Conservation (phyloP, 2,888 invertebrate genomes). For the Watsonalla cultraria region DNA sequence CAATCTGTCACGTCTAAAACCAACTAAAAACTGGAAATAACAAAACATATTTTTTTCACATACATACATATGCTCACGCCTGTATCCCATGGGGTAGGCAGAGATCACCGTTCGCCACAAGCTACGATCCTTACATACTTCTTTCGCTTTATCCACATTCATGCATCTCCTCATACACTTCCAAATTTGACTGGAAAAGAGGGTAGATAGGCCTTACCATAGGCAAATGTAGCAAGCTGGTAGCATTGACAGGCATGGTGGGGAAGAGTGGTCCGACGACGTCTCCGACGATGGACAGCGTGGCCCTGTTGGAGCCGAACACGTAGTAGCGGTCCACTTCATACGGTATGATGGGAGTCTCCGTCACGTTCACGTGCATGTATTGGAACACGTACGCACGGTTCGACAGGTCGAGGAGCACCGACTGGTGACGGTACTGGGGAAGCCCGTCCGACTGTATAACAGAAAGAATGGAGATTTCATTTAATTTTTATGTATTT, state of each 20-base stretch:
- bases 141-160: no score
- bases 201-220: conserved; percentile 74
- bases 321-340: conserved; percentile 91
- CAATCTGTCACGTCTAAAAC: no score
- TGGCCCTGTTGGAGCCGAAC: conserved; percentile 93
- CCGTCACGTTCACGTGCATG: conserved; percentile 96
- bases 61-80: no score
- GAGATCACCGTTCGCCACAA: no score
- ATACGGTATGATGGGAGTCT: conserved; percentile 94
- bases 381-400: conserved; percentile 95
- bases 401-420: conserved; percentile 94
- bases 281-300: conserved; percentile 91
- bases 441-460: conserved; percentile 92
- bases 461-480: no score
- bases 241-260: conserved; percentile 94
- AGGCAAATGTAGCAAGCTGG: conserved; percentile 87
- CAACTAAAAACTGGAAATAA: no score
- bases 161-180: no score
- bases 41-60: no score
- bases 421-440: conserved; percentile 94
- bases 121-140: no score
- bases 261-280: conserved; percentile 96
- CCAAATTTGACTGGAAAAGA: no score
- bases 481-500: no score
- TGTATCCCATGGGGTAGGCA: no score